Evolutionary conservation across 1,140 invertebrate genomes (phyloP), one percentile per base, ranked within the genome.

Genomic region (Temnothorax nylanderi): DNA sequence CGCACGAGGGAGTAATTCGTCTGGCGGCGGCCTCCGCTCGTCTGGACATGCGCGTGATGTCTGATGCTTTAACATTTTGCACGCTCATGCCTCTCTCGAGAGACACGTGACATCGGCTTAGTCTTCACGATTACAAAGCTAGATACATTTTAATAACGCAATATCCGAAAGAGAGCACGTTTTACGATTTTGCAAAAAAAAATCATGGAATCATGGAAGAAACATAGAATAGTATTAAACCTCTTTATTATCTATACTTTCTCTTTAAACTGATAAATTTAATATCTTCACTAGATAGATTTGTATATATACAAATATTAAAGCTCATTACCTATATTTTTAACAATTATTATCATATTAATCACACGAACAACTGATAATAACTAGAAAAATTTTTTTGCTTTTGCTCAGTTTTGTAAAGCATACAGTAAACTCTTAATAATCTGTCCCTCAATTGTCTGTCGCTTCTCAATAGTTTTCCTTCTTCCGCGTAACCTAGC

Each of bases 1-100:
- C 65, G 69, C 80, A 44, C 41, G 69, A 84, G 34, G 54, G 47
- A 84, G 26, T 75, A 75, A 81, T 74, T 74, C 80, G 80, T 84
- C 69, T 75, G 69, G 41, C 69, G 51, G 51, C 78, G 49, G 37
- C 37, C 49, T 37, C 49, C 34, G 47, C 49, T 21, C 26, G 26
- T 80, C 62, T 26, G 32, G 32, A 21, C 44, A 6, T 34, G n/a
- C 32, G 7, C 34, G n/a, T 26, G 62, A 47, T 44, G 47, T n/a
- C 62, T 32, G 41, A 49, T 75, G 69, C 34, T 56, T 84, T 60
- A 84, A 34, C 41, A 60, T 84, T 82, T 49, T 60, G 69, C 80
- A 62, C 41, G 44, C 69, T 62, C 69, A 49, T 49, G 67, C 54
- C 16, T 64, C 16, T 81, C 62, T 34, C 11, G 34, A 75, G 72